phyloP scores from a whole-genome alignment of 2,888 invertebrate genomes.

The Glyphotaelius pellucidus region DNA sequence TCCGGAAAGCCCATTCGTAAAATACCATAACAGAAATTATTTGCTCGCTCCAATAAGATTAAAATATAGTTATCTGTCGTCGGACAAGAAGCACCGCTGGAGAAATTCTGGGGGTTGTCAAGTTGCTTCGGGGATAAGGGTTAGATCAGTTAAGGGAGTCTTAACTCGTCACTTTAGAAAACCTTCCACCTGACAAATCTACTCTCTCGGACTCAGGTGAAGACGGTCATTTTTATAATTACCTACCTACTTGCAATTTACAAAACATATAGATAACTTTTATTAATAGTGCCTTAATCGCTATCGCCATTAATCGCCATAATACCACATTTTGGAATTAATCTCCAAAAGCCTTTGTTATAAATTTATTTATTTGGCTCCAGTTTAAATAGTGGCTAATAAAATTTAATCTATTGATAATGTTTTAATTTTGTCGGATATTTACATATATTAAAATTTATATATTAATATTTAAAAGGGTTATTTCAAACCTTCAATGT shows the following conservation, averaged over 20 bases:
- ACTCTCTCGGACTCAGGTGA: conserved; percentile 7
- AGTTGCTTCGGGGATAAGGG: conserved; percentile 13
- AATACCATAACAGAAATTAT: not conserved
- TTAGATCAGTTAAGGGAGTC: conserved; percentile 41
- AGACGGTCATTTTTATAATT: conserved; percentile 7
- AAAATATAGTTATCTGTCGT: not conserved
- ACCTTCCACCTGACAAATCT: not conserved
- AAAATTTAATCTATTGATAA: too few species aligned
- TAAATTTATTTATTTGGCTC: too few species aligned
- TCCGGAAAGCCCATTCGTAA: not conserved
- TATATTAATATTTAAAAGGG: too few species aligned
- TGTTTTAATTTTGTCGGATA: too few species aligned
- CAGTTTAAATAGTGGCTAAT: too few species aligned
- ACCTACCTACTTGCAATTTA: not conserved
- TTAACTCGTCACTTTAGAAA: conserved; percentile 44
- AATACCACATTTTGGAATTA: too few species aligned
- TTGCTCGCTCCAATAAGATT: not conserved
- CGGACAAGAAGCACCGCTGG: not conserved
- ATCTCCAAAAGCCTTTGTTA: too few species aligned
- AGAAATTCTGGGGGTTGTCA: conserved; percentile 32
- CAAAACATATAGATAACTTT: too few species aligned
- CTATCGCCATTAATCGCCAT: too few species aligned
- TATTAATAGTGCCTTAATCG: too few species aligned
- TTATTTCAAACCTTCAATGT: too few species aligned
- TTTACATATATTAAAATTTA: too few species aligned